Percentiles rank a stretch among this genome's conserved stretches.
These are phyloP conservation scores for Drosophila lowei DNA, from an alignment of 1,140 invertebrate species.

Conservation along the genomic window DNA sequence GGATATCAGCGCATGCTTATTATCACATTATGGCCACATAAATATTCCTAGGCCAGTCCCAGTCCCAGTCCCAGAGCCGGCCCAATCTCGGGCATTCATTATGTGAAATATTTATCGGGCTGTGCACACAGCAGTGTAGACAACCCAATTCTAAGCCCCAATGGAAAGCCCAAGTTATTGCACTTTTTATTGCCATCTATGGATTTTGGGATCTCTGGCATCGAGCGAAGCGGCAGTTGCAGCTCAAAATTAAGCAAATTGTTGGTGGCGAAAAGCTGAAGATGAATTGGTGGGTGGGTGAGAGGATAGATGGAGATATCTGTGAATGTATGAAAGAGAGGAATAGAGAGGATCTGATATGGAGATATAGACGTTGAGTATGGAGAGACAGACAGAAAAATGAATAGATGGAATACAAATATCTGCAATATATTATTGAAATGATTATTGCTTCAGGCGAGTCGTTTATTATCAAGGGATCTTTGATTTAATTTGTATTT, in stretches of 20 bases:
- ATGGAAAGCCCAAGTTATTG: constrained; percentile 42
- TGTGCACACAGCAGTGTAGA: constrained; percentile 29
- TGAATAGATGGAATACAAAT: too few species aligned
- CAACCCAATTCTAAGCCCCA: constrained; percentile 41
- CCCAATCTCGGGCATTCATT: constrained; percentile 55
- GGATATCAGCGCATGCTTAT: constrained; percentile 79
- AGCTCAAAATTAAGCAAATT: constrained; percentile 53
- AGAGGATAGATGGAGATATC: constrained; percentile 16
- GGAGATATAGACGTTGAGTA: background rate
- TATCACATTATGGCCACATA: constrained; percentile 77
- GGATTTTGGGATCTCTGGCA: constrained; percentile 25
- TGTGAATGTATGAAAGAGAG: constrained; percentile 10
- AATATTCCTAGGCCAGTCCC: constrained; percentile 63
- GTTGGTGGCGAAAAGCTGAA: constrained; percentile 30
- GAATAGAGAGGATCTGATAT: too few species aligned
- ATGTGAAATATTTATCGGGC: constrained; percentile 54
- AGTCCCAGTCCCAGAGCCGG: constrained; percentile 13
- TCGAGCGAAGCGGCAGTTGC: constrained; percentile 55
- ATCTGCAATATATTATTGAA: too few species aligned
- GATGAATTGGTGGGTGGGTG: constrained; percentile 34
- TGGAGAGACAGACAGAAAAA: background rate
- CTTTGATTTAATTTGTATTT: background rate
- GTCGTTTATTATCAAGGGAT: background rate
- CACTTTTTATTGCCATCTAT: constrained; percentile 53
- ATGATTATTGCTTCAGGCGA: too few species aligned